Evolutionary conservation across 2,888 invertebrate species (phyloP).

Genomic region (Drosophila ezoana): DNA sequence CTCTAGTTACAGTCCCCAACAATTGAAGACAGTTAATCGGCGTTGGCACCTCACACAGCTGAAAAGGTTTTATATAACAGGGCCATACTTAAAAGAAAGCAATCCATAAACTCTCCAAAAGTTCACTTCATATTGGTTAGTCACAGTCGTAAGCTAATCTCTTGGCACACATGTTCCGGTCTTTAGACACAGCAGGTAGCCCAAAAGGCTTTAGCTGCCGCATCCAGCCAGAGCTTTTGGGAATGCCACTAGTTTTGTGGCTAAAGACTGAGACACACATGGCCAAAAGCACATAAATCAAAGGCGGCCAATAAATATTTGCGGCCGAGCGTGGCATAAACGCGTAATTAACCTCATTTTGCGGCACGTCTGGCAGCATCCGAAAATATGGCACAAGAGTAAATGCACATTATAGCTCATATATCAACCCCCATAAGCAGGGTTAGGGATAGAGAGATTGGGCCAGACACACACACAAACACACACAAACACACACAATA

Average conservation of each 20-base stretch:
- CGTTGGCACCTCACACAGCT: background rate
- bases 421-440: conserved; percentile 64
- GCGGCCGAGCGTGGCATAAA: conserved; percentile 51
- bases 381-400: conserved; percentile 61
- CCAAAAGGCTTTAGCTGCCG: background rate
- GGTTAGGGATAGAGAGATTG: conserved; percentile 10
- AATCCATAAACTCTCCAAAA: conserved; percentile 2
- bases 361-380: conserved; percentile 18
- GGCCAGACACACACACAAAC: conserved; percentile 4
- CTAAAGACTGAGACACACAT: conserved; percentile 6
- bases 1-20: background rate
- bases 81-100: conserved; percentile 12
- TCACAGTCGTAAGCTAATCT: conserved; percentile 26
- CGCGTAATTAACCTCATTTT: conserved; percentile 75
- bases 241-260: conserved; percentile 4
- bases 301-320: conserved; percentile 69
- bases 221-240: conserved; percentile 5
- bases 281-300: conserved; percentile 63
- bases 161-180: conserved; percentile 33
- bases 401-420: conserved; percentile 75
- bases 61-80: background rate
- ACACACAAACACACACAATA: conserved; percentile 48
- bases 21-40: background rate
- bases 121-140: conserved; percentile 13
- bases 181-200: conserved; percentile 51